Evolutionary conservation across 2,888 invertebrate species (phyloP).

Genomic region (Megaustenia siamemsis): DNA sequence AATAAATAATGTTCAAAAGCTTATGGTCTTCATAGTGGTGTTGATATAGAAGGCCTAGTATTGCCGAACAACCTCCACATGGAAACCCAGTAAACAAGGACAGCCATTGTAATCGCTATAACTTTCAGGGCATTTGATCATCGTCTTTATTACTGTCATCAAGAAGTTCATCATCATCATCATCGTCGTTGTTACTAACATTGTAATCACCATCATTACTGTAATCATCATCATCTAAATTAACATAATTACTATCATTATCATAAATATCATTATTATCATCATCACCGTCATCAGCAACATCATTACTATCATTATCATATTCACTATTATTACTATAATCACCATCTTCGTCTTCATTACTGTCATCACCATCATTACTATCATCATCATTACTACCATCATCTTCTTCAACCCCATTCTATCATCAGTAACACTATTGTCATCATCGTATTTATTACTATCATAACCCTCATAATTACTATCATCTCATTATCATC

Average conservation of each 20-base stretch:
- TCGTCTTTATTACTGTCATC: not conserved
- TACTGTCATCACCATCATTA: not conserved
- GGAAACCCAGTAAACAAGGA: too few relatives aligned
- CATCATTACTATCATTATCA: not conserved
- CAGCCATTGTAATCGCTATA: too few relatives aligned
- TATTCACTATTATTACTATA: not conserved
- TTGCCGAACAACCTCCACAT: too few relatives aligned
- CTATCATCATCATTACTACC: not conserved
- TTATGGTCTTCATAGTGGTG: too few relatives aligned
- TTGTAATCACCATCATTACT: not conserved
- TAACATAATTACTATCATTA: not conserved
- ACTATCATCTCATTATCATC: too few relatives aligned
- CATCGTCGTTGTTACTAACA: not conserved
- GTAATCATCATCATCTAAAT: not conserved
- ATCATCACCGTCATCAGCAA: conserved; percentile 22
- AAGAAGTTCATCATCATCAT: not conserved
- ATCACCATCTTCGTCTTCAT: not conserved
- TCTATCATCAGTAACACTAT: too few relatives aligned
- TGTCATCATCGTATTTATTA: too few relatives aligned
- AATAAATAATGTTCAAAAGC: too few relatives aligned
- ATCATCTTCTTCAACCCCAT: not conserved
- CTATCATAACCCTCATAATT: too few relatives aligned
- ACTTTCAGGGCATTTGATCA: too few relatives aligned
- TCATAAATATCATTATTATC: not conserved
- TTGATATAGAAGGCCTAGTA: too few relatives aligned